Percentiles rank a stretch among this genome's conserved stretches.
phyloP scores from a whole-genome alignment of 2,113 vertebrate genomes.

The Puma concolor region DNA sequence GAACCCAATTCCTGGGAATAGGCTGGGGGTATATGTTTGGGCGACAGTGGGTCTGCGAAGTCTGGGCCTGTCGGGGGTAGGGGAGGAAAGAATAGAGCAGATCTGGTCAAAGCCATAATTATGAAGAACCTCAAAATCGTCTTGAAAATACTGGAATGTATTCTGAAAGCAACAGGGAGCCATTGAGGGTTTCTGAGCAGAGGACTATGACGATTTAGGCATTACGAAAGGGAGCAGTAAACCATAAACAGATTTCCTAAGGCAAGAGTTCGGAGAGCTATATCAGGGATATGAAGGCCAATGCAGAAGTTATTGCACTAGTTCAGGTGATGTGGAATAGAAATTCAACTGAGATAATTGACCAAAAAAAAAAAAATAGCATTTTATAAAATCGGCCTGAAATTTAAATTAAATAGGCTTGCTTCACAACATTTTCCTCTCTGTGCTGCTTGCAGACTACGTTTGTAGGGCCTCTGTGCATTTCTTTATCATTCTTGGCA shows the following conservation, averaged over 20 bases:
- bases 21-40: background rate
- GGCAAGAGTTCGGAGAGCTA: background rate
- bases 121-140: background rate
- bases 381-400: background rate
- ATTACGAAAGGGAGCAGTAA: background rate
- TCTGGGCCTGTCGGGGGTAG: background rate
- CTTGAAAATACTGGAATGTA: background rate
- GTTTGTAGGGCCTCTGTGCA: background rate
- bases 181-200: background rate
- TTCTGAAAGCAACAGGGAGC: background rate
- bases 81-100: background rate
- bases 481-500: slow-evolving; percentile 69
- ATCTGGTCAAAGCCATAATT: background rate
- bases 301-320: background rate
- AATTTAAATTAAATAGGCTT: background rate
- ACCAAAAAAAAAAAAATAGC: background rate
- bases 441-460: background rate
- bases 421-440: background rate
- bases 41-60: background rate
- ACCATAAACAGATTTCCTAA: background rate
- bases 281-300: background rate
- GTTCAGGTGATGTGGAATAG: background rate
- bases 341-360: background rate
- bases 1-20: background rate
- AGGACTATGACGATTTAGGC: rapidly evolving